Percentiles rank a stretch among this genome's conserved stretches.
Evolutionary conservation across 2,797 vertebrate species (phyloP).

Genomic region (Antrozous pallidus): DNA sequence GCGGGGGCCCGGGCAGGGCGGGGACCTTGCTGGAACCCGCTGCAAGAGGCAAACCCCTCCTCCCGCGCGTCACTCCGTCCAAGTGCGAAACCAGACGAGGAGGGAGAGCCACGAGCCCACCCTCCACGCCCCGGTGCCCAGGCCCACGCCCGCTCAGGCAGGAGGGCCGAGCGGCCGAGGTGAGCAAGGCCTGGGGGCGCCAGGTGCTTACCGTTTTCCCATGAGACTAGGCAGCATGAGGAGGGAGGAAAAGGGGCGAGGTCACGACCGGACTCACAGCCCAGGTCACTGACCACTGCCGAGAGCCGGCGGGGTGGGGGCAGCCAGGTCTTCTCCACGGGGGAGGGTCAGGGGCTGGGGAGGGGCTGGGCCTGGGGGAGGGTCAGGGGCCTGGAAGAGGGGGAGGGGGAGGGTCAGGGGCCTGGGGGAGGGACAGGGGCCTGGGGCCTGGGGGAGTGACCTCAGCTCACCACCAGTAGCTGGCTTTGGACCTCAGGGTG

Average conservation of each 20-base stretch:
- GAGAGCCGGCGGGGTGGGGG: background rate
- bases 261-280: constrained; percentile 1
- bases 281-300: accelerated
- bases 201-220: constrained; percentile 98
- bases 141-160: background rate
- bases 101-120: accelerated
- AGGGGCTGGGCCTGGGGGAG: too few relatives aligned
- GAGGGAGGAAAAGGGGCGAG: constrained; percentile 81
- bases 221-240: constrained; percentile 93
- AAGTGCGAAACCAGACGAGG: accelerated
- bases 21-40: too few relatives aligned
- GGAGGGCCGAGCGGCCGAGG: accelerated
- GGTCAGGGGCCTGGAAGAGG: too few relatives aligned
- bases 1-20: too few relatives aligned
- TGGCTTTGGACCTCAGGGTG: background rate
- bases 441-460: too few relatives aligned
- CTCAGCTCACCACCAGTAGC: background rate
- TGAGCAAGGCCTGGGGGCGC: background rate
- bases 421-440: too few relatives aligned
- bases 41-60: accelerated
- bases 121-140: background rate
- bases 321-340: accelerated
- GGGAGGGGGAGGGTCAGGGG: too few relatives aligned
- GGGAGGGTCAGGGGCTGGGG: too few relatives aligned
- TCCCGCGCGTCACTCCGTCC: too few relatives aligned